Conservation (phyloP, 2,888 invertebrate species). For the Elmis aenea region DNA sequence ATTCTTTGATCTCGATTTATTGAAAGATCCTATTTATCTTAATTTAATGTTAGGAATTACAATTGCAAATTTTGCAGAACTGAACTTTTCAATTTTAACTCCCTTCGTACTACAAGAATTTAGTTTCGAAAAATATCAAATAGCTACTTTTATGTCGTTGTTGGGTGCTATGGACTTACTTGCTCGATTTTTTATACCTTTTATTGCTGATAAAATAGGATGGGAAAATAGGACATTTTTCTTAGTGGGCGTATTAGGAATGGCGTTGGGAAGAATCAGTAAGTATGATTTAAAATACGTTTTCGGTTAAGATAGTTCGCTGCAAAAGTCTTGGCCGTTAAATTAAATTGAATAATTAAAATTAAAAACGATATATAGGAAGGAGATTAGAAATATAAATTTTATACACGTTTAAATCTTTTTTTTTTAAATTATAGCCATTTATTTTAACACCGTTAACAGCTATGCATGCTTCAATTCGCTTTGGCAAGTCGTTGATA, state of each 20-base stretch:
- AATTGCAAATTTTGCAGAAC: constrained; percentile 64
- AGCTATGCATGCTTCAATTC: too few relatives aligned
- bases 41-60: constrained; percentile 68
- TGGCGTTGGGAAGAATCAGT: constrained; percentile 64
- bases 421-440: too few relatives aligned
- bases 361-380: too few relatives aligned
- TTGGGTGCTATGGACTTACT: constrained; percentile 61
- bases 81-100: constrained; percentile 68
- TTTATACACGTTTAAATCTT: too few relatives aligned
- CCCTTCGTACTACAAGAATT: constrained; percentile 69
- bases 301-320: background rate
- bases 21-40: constrained; percentile 64
- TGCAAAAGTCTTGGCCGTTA: too few relatives aligned
- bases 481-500: too few relatives aligned
- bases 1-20: constrained; percentile 66
- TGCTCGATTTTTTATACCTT: constrained; percentile 63
- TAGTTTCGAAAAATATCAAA: constrained; percentile 55
- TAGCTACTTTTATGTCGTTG: constrained; percentile 65
- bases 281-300: constrained; percentile 29
- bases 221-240: constrained; percentile 70
- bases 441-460: too few relatives aligned
- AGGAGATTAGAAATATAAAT: too few relatives aligned
- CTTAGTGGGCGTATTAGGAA: constrained; percentile 60
- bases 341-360: too few relatives aligned
- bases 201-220: constrained; percentile 62